Conservation (phyloP, 2,113 vertebrate species). For the Plecotus auritus region DNA sequence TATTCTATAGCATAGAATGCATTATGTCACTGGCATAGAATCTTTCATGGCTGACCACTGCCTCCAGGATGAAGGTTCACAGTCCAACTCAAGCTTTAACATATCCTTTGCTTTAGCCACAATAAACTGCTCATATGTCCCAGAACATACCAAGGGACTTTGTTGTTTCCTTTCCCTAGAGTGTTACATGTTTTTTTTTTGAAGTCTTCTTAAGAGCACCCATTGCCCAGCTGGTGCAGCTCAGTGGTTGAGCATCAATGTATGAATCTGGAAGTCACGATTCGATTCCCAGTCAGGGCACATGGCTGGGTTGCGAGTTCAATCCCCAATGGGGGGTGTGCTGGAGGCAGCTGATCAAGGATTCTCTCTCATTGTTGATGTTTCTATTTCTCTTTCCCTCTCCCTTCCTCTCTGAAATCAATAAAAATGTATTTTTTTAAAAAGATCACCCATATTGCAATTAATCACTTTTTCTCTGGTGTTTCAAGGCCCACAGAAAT, state of each 20-base stretch:
- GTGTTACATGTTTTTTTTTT: background rate
- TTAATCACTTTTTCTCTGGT: background rate
- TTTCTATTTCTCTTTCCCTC: too few relatives aligned
- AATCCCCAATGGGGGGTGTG: too few relatives aligned
- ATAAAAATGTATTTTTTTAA: too few relatives aligned
- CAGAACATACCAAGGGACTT: background rate
- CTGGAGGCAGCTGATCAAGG: too few relatives aligned
- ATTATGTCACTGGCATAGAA: background rate
- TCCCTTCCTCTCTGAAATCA: too few relatives aligned
- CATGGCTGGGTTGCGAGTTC: too few relatives aligned
- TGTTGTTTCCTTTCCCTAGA: background rate
- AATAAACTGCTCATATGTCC: background rate
- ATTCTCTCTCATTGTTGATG: too few relatives aligned
- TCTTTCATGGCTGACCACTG: background rate
- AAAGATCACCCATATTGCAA: background rate
- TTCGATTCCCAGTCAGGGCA: too few relatives aligned
- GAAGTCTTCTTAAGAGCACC: background rate
- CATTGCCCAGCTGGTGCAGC: too few relatives aligned
- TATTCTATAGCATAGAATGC: background rate
- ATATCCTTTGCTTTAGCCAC: background rate
- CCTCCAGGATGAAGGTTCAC: background rate
- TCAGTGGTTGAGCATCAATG: too few relatives aligned
- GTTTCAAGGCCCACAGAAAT: background rate
- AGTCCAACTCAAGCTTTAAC: background rate
- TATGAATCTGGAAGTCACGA: too few relatives aligned